These are phyloP conservation scores for Bombus superbus DNA, from an alignment of 1,140 invertebrate genomes.

Conservation along the genomic window DNA sequence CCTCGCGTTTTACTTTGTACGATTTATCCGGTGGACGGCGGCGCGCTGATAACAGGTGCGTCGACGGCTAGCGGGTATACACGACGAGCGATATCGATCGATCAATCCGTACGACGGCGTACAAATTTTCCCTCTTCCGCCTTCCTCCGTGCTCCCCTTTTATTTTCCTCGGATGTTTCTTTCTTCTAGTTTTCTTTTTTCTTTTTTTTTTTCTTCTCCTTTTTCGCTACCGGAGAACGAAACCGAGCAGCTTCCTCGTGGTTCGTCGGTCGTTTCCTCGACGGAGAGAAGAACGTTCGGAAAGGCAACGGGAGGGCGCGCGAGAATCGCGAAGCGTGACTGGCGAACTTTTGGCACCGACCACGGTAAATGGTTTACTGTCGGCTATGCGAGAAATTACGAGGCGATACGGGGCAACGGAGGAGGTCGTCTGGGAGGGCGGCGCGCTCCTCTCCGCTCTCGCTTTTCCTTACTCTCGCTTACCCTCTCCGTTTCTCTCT, in stretches of 20 bases:
- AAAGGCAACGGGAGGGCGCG: not conserved
- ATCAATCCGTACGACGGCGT: not conserved
- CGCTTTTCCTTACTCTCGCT: constrained; percentile 52
- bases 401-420: constrained; percentile 67
- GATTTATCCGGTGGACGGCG: not conserved
- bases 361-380: constrained; percentile 74
- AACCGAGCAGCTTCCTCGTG: too few relatives aligned
- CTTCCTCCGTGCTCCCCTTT: not conserved
- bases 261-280: not conserved
- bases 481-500: constrained; percentile 20
- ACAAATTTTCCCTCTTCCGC: not conserved
- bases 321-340: constrained; percentile 68
- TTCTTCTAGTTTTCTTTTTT: too few relatives aligned
- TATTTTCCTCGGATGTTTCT: not conserved
- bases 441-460: constrained; percentile 31
- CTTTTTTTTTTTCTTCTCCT: too few relatives aligned
- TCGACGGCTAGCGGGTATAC: not conserved
- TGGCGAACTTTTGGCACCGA: constrained; percentile 69
- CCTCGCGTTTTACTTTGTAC: not conserved
- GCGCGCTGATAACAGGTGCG: not conserved
- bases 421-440: constrained; percentile 67
- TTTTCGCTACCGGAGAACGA: not conserved
- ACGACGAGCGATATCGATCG: not conserved
- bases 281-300: not conserved
- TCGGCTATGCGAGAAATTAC: constrained; percentile 60